Conservation (phyloP, 2,797 vertebrate species). For the Phataginus tetradactyla region DNA sequence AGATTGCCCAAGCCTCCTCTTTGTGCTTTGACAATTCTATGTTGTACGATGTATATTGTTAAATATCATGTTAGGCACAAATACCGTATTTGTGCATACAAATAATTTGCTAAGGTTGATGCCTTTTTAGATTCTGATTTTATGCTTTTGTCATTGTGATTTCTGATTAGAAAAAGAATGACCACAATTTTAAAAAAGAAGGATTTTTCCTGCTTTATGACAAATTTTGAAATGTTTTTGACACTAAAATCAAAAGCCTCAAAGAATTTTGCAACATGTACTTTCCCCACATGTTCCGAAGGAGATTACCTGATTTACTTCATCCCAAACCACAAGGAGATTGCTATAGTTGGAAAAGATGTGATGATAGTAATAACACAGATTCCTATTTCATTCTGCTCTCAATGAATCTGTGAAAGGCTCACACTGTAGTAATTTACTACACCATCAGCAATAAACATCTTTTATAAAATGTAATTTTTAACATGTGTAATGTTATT, state of each 20-base stretch:
- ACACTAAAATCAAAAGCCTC: background rate
- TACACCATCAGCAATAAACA: background rate
- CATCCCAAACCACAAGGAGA: background rate
- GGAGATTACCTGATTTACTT: background rate
- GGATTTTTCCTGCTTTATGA: background rate
- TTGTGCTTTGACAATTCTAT: background rate
- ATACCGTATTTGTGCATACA: background rate
- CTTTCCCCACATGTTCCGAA: background rate
- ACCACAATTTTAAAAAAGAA: background rate
- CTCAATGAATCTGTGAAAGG: background rate
- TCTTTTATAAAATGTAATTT: background rate
- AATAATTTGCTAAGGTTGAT: background rate
- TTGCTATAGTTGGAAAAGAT: background rate
- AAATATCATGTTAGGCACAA: background rate
- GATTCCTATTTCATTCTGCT: background rate
- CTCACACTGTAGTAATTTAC: background rate
- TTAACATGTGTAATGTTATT: background rate
- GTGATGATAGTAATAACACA: background rate
- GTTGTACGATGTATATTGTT: background rate
- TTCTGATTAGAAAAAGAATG: slow-evolving; percentile 29
- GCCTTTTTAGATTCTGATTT: background rate
- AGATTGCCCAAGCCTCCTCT: background rate
- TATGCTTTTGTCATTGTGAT: background rate
- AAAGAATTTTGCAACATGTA: background rate
- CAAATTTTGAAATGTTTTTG: background rate